phyloP scores from a whole-genome alignment of 1,140 invertebrate genomes.

The Spodoptera litura region DNA sequence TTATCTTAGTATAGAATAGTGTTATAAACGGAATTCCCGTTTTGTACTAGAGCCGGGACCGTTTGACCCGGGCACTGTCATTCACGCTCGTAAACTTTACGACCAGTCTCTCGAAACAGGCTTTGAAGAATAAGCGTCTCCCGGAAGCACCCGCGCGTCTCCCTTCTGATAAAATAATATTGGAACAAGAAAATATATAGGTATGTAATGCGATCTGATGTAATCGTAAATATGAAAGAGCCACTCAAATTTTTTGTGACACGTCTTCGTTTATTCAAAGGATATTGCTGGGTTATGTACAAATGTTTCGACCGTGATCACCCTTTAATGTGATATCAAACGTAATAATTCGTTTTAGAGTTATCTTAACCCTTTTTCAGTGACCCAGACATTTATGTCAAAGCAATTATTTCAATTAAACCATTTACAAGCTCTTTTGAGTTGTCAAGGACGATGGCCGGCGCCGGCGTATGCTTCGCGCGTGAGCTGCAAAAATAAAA shows the following conservation, averaged over 20 bases:
- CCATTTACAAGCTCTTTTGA: too few relatives aligned
- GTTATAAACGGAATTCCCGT: constrained; percentile 57
- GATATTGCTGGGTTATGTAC: constrained; percentile 10
- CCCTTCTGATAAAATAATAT: constrained; percentile 55
- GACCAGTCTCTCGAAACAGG: constrained; percentile 53
- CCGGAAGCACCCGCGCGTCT: constrained; percentile 40
- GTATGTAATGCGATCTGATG: constrained; percentile 47
- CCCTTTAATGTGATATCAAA: too few relatives aligned
- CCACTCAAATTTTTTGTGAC: constrained; percentile 43
- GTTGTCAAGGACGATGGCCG: too few relatives aligned
- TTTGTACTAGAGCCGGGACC: constrained; percentile 42
- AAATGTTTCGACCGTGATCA: neutral
- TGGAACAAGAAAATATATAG: constrained; percentile 49
- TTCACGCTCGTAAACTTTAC: constrained; percentile 58
- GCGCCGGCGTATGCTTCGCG: too few relatives aligned
- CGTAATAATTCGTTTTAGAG: too few relatives aligned
- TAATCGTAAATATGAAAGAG: constrained; percentile 51
- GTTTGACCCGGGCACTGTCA: constrained; percentile 52
- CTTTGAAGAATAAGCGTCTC: constrained; percentile 55
- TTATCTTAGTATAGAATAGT: constrained; percentile 53
- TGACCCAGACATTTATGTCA: too few relatives aligned
- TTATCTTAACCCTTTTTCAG: too few relatives aligned
- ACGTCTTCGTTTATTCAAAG: constrained; percentile 28
- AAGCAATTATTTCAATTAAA: too few relatives aligned
- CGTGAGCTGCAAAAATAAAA: neutral